These are phyloP conservation scores for Brachyptera risi DNA, from an alignment of 2,888 invertebrate genomes.

Conservation along the genomic window DNA sequence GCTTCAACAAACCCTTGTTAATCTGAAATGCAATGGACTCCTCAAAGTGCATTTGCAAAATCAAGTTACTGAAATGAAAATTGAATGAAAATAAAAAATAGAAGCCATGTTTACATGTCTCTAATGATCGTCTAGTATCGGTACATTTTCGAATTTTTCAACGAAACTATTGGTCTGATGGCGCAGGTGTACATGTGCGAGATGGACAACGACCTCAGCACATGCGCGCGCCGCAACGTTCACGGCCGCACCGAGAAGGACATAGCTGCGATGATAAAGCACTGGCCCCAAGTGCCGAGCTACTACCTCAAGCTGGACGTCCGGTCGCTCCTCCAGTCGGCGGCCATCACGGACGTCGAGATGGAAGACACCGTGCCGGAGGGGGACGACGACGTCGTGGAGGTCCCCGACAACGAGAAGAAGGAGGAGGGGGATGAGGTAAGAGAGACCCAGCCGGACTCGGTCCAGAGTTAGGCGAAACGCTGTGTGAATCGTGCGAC, in stretches of 20 bases:
- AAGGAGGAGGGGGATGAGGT: conserved; percentile 34
- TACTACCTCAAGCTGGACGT: conserved; percentile 80
- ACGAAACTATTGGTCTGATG: not conserved
- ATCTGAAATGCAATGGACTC: too few relatives aligned
- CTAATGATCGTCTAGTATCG: too few relatives aligned
- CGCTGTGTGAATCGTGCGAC: too few relatives aligned
- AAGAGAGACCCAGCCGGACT: conserved; percentile 9
- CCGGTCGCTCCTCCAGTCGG: conserved; percentile 76
- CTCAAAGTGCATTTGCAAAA: too few relatives aligned
- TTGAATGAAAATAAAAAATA: too few relatives aligned
- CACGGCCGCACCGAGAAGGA: conserved; percentile 77
- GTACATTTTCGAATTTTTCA: too few relatives aligned
- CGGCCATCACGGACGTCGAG: conserved; percentile 71
- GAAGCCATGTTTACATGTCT: too few relatives aligned
- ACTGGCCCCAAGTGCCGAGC: conserved; percentile 75
- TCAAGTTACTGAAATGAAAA: too few relatives aligned
- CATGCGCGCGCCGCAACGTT: conserved; percentile 78
- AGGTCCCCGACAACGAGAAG: conserved; percentile 35
- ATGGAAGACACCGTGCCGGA: conserved; percentile 49
- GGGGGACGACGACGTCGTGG: conserved; percentile 49
- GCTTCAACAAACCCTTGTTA: too few relatives aligned
- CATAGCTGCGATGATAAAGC: conserved; percentile 64
- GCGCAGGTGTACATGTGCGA: conserved; percentile 85
- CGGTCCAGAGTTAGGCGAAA: too few relatives aligned
- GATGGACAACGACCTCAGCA: conserved; percentile 73